Percentiles rank a stretch among this genome's conserved stretches.
phyloP scores from a whole-genome alignment of 2,113 vertebrate genomes.

The Actenoides lindsayi region DNA sequence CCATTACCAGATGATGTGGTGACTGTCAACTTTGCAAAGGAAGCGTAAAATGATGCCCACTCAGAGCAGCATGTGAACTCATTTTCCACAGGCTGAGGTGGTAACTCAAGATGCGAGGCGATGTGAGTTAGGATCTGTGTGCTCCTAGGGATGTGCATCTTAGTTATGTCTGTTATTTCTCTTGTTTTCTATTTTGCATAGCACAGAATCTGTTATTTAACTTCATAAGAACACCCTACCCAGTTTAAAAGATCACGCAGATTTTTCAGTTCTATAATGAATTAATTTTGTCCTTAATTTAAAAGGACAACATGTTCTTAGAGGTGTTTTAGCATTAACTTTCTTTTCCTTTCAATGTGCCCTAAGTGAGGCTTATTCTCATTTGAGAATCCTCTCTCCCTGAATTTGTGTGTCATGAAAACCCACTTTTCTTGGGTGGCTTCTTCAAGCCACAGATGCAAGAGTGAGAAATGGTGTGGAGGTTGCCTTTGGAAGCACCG shows the following conservation, averaged over 20 bases:
- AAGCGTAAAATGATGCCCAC: neutral
- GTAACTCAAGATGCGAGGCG: neutral
- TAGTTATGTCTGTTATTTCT: neutral
- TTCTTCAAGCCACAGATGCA: neutral
- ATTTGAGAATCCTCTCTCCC: neutral
- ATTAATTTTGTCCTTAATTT: neutral
- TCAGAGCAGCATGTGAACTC: neutral
- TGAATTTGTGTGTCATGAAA: neutral
- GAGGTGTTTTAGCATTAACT: neutral
- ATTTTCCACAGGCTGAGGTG: neutral
- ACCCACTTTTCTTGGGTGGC: neutral
- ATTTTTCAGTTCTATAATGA: neutral
- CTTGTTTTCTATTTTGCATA: neutral
- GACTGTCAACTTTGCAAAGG: slow-evolving; percentile 2
- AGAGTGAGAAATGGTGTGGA: neutral
- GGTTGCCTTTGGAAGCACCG: neutral
- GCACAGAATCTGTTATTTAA: neutral
- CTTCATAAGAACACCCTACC: neutral
- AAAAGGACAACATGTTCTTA: neutral
- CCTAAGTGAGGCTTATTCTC: neutral
- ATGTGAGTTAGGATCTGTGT: neutral
- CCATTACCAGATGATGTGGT: neutral
- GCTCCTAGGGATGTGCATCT: neutral
- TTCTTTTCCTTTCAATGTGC: neutral
- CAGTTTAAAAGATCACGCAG: neutral